Base-by-base conservation (phyloP, 2,797 vertebrate genomes). In the Ciconia nigra region DNA sequence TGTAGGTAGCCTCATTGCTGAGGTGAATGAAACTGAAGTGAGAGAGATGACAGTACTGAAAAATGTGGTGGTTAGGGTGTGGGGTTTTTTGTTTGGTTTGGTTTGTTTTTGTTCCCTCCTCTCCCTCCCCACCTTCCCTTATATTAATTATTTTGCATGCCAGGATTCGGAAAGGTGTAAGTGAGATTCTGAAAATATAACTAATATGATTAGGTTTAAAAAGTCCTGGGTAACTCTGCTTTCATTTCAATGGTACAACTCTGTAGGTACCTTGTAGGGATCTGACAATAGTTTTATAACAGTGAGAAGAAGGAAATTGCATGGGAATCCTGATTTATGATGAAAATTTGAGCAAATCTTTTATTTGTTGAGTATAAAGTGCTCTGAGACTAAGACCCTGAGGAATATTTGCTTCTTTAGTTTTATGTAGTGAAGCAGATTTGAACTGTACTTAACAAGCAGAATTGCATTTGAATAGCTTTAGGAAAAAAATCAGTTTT, bases 381-480 rank as follows among this genome's bases (percentile, higher is more conserved):
- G 7, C 17, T 66, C 82, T 90, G 61, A 90, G 46, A 89, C 13
- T 46, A 82, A 87, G 52, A 73, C 47, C 15, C 62, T 33, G 39
- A 93, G 46, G 55, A 83, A 76, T 82, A 73, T 81, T 89, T 96
- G 22, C 51, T 83, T 84, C 47, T 85, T 92, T 28, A 58, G 9
- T 93, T 97, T 94, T 84, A 82, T 91, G 58, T 57, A 88, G 54
- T 42, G 54, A 95, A 95, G 26, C 10, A 85, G 42, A 93, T 97
- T 85, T 73, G 42, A 95, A 79, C 61, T 87, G 11, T 93, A 80
- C 22, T 90, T 96, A 94, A 89, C 24, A 97, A 87, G 57, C 8
- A 92, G 55, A 85, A 90, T 85, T 92, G 13, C n/a, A 88, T 92
- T 96, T 95, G 33, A 90, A 95, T 89, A 94, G 61, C 83, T 96